Base-by-base conservation (phyloP, 2,888 invertebrate species). In the Papilio protenor region DNA sequence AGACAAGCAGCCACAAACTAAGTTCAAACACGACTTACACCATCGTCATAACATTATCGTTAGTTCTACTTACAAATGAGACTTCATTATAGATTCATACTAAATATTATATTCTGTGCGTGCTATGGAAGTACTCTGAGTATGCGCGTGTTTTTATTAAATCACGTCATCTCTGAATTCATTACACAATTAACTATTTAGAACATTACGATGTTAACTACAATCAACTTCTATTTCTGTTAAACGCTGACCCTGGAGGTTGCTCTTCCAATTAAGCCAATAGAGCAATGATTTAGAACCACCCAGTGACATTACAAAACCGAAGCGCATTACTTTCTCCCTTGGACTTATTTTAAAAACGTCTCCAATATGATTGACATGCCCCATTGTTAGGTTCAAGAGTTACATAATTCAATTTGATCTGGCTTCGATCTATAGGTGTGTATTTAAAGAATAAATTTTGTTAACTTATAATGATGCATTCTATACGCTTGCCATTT, bases 281-380 rank as follows among this genome's bases (percentile, higher is more conserved):
- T 88, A 88, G 85, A 85, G 82, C 83, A 78, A 80, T 80, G 73
- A 79, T 78, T 80, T 79, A 59, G 78, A 80, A 40, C 75, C 76
- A 85, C 84, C 83, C 82, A 82, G 66, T 79, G 80, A 84, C 82
- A 78, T 87, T 88, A 88, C 88, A 86, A 83, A 81, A 85, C 84
- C 85, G 83, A 81, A 88, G 91, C 90, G 79, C 82, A 84, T 84
- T 85, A 91, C 94, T 94, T 94, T 94, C 94, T 92, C 93, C 90
- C 88, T 84, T 92, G 89, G 87, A 91, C 91, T 93, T 92, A 93
- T 94, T 94, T 71, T 91, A 91, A 93, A 93, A 92, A 85, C 92
- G 93, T 94, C 94, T 93, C 94, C 92, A 92, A 92, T 83, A 81
- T 91, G 93, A 92, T 93, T 91, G 93, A 94, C 91, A 88, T 81